phyloP scores from a whole-genome alignment of 2,888 invertebrate species.

The Caenorhabditis zanzibari region DNA sequence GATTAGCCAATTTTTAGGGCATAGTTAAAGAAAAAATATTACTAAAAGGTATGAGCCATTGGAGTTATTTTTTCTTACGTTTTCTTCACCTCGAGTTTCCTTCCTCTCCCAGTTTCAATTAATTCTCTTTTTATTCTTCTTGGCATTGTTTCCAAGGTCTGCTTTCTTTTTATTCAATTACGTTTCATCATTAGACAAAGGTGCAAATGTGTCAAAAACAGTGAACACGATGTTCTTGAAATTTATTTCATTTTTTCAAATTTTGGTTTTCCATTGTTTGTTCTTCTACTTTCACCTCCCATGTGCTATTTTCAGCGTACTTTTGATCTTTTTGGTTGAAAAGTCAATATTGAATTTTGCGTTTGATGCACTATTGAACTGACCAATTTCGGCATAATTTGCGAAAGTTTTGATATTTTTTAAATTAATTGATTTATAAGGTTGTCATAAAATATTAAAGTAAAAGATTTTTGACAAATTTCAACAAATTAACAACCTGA shows the following conservation, averaged over 20 bases:
- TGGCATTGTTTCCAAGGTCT: neutral
- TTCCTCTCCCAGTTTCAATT: slow-evolving; percentile 43
- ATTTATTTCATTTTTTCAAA: too few relatives aligned
- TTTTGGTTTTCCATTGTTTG: neutral
- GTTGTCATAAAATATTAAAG: too few relatives aligned
- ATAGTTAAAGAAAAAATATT: neutral
- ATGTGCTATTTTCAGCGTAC: too few relatives aligned
- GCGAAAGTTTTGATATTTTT: too few relatives aligned
- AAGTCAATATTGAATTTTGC: slow-evolving; percentile 15
- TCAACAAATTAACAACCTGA: too few relatives aligned
- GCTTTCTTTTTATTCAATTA: slow-evolving; percentile 9
- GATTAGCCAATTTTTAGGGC: too few relatives aligned
- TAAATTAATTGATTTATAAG: too few relatives aligned
- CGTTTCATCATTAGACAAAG: neutral
- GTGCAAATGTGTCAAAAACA: slow-evolving; percentile 18
- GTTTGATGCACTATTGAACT: slow-evolving; percentile 4
- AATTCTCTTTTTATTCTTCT: slow-evolving; percentile 18
- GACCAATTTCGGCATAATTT: too few relatives aligned
- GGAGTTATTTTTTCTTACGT: neutral
- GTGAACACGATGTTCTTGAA: too few relatives aligned
- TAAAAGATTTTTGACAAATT: too few relatives aligned
- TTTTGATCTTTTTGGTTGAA: too few relatives aligned
- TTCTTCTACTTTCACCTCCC: neutral
- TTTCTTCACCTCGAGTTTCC: too few relatives aligned
- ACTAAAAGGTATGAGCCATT: slow-evolving; percentile 43